Evolutionary conservation across 2,113 vertebrate species (phyloP).

Genomic region (Platysteira castanea): DNA sequence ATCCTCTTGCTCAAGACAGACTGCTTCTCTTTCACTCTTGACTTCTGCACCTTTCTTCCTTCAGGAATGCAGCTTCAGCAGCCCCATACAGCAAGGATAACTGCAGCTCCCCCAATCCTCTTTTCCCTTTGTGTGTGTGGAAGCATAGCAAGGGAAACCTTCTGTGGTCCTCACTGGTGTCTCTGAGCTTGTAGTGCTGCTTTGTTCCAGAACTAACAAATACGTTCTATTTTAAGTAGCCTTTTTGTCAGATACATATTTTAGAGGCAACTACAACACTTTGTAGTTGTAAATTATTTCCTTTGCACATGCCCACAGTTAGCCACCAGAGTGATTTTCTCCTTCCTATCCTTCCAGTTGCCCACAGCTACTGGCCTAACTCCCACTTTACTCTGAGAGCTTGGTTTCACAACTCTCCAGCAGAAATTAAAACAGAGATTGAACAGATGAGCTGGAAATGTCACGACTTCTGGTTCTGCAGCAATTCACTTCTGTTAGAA

Average conservation of each 20-base stretch:
- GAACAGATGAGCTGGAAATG: not conserved
- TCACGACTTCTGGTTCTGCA: not conserved
- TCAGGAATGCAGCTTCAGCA: not conserved
- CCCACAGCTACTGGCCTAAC: not conserved
- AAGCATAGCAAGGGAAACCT: not conserved
- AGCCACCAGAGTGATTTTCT: not conserved
- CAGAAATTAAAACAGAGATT: not conserved
- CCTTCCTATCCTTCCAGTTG: not conserved
- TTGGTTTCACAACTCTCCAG: not conserved
- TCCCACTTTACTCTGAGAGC: not conserved
- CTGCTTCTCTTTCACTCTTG: not conserved
- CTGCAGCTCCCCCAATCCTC: not conserved
- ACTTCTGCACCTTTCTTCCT: not conserved
- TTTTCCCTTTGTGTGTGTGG: not conserved
- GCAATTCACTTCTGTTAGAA: not conserved
- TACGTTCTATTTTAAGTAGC: not conserved
- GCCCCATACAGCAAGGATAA: fast-evolving
- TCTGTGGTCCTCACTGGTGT: not conserved
- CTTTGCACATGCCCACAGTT: not conserved
- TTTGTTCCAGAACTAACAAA: not conserved
- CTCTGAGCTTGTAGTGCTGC: not conserved
- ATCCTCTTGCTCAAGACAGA: not conserved
- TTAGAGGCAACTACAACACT: not conserved
- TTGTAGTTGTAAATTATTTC: not conserved
- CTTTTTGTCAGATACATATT: not conserved